Conservation (phyloP, 2,888 invertebrate genomes). For the Agrotis ipsilon region DNA sequence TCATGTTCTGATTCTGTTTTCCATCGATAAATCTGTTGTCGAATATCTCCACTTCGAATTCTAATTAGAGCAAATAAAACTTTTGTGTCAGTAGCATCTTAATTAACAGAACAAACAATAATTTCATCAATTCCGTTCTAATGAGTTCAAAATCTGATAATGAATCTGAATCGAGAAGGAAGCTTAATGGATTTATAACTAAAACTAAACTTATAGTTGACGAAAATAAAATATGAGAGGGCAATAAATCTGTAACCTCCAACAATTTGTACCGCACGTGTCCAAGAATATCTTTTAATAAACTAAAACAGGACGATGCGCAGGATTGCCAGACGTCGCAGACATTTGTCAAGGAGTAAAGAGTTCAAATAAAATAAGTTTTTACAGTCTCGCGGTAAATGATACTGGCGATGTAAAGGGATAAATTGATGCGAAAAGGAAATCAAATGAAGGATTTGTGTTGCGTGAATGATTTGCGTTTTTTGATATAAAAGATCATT, state of each 20-base stretch:
- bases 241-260: constrained; percentile 67
- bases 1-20: constrained; percentile 13
- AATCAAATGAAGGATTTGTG: constrained; percentile 60
- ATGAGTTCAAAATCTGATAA: constrained; percentile 16
- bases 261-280: constrained; percentile 69
- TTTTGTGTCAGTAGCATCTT: constrained; percentile 15
- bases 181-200: constrained; percentile 43
- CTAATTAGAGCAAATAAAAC: constrained; percentile 22
- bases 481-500: constrained; percentile 9
- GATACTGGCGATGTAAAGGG: constrained; percentile 38
- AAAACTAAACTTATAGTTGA: constrained; percentile 27
- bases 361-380: constrained; percentile 69
- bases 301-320: constrained; percentile 65
- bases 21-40: constrained; percentile 36
- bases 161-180: constrained; percentile 3
- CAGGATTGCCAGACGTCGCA: constrained; percentile 58
- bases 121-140: constrained; percentile 19
- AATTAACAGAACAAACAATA: constrained; percentile 36
- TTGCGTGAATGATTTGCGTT: constrained; percentile 23
- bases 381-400: constrained; percentile 60
- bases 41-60: neutral
- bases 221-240: constrained; percentile 43
- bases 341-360: constrained; percentile 74
- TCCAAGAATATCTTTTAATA: constrained; percentile 70
- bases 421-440: constrained; percentile 56